These are phyloP conservation scores for Podarcis raffonei DNA, from an alignment of 2,113 vertebrate species.

Conservation along the genomic window DNA sequence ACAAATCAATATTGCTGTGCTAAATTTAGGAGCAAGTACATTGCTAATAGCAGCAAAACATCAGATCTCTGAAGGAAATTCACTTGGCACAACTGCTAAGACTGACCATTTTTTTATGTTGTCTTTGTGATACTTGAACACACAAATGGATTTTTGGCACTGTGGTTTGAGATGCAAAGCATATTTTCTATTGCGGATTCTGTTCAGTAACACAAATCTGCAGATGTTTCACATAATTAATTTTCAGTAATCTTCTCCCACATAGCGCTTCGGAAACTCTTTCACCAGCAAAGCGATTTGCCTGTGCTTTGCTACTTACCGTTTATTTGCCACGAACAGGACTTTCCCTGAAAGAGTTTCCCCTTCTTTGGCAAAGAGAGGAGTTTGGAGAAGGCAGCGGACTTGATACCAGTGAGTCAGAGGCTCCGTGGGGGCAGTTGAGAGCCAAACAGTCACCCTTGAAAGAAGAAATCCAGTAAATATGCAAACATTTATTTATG, in stretches of 20 bases:
- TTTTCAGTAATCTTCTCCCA: background rate
- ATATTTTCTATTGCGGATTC: background rate
- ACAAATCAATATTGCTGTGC: background rate
- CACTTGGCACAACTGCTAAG: background rate
- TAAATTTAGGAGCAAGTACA: slow-evolving; percentile 9
- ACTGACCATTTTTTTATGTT: background rate
- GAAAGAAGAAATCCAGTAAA: slow-evolving; percentile 22
- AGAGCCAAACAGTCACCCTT: slow-evolving; percentile 82
- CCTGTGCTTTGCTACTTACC: slow-evolving; percentile 59
- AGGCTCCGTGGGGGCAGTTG: slow-evolving; percentile 80
- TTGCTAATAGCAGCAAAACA: background rate
- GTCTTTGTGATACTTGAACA: background rate
- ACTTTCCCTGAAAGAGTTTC: slow-evolving; percentile 82
- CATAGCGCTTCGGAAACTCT: background rate
- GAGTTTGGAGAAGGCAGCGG: slow-evolving; percentile 81
- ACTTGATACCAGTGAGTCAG: slow-evolving; percentile 85
- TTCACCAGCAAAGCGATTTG: background rate
- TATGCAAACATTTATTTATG: background rate
- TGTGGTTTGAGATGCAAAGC: background rate
- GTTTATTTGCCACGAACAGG: slow-evolving; percentile 75
- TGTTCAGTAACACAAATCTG: background rate
- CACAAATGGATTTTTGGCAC: background rate
- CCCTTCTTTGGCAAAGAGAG: slow-evolving; percentile 80
- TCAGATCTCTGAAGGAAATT: background rate
- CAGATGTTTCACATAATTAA: background rate